Evolutionary conservation across 2,113 vertebrate species (phyloP).

Genomic region (Elaphurus davidianus): DNA sequence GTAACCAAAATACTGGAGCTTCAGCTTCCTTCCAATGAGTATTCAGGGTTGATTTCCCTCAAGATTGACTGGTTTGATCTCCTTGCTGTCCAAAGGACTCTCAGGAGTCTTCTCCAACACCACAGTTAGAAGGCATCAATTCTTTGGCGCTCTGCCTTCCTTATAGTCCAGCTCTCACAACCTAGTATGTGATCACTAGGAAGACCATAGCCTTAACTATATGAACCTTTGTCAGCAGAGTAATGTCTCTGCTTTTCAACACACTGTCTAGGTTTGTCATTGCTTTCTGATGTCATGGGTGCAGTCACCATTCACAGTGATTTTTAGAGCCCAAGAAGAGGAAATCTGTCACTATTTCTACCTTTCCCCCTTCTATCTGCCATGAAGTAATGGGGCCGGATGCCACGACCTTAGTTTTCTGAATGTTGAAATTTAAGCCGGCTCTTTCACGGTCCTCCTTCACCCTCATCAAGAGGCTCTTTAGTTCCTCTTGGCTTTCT

Average conservation of each 20-base stretch:
- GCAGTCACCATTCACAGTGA: background rate
- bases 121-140: background rate
- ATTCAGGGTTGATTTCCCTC: background rate
- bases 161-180: background rate
- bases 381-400: background rate
- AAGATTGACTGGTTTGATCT: background rate
- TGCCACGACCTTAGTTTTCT: background rate
- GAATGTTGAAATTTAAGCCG: background rate
- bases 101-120: background rate
- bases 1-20: background rate
- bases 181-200: background rate
- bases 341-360: background rate
- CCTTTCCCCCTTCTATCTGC: background rate
- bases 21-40: background rate
- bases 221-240: background rate
- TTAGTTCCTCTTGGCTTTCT: background rate
- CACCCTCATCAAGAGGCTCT: background rate
- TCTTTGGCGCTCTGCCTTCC: background rate
- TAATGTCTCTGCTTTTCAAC: background rate
- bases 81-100: background rate
- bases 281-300: background rate
- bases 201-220: background rate
- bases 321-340: background rate
- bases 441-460: background rate
- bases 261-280: background rate